A percentile compares a stretch with the other conserved stretches of the same genome.
phyloP scores from a whole-genome alignment of 2,797 vertebrate species.

The Setipinna tenuifilis region DNA sequence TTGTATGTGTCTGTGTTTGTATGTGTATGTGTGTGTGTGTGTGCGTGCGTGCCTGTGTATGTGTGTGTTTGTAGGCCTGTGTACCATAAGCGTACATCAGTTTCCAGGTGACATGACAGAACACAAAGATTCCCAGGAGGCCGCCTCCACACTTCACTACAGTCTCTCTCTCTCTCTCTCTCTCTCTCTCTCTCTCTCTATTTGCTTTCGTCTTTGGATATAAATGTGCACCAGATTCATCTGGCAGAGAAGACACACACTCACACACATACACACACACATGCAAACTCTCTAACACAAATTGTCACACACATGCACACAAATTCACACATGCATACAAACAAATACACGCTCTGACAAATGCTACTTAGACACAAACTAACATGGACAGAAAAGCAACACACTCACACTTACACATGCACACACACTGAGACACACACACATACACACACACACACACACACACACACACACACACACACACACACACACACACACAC shows the following conservation, averaged over 20 bases:
- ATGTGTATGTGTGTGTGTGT: neutral
- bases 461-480: constrained; percentile 23
- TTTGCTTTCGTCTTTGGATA: too few species aligned
- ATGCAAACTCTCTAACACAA: too few species aligned
- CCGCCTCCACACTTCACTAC: constrained; percentile 24
- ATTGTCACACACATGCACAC: too few species aligned
- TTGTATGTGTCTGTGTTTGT: neutral
- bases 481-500: neutral
- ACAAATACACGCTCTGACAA: too few species aligned
- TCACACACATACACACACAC: too few species aligned
- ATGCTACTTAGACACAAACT: too few species aligned
- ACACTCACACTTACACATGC: neutral
- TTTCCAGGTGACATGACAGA: constrained; percentile 43
- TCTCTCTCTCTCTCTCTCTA: neutral
- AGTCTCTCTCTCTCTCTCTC: neutral
- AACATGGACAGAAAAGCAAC: too few species aligned
- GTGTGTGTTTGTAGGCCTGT: neutral
- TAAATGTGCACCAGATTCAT: too few species aligned
- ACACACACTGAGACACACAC: neutral
- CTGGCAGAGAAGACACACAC: neutral
- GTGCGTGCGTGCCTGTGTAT: neutral
- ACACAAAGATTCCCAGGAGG: constrained; percentile 39
- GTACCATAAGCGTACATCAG: constrained; percentile 4
- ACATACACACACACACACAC: constrained; percentile 1
- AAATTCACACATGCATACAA: too few species aligned